Conservation (phyloP, 2,888 invertebrate genomes). For the Cephus rjabovi region DNA sequence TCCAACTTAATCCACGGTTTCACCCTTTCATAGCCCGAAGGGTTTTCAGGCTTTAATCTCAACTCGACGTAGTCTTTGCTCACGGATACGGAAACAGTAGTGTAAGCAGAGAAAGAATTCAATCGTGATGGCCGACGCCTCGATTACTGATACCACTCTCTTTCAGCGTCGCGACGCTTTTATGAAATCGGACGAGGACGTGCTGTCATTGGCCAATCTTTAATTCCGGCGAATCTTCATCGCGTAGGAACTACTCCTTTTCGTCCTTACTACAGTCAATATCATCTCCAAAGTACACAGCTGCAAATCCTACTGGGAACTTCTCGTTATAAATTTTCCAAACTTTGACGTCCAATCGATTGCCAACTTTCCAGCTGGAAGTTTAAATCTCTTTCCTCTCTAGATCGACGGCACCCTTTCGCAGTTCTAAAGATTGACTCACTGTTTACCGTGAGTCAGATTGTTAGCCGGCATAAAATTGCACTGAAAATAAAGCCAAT, state of each 20-base stretch:
- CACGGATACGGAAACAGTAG: neutral
- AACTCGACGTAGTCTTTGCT: neutral
- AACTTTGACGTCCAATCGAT: slow-evolving; percentile 54
- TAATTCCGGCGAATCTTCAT: neutral
- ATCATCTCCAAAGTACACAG: slow-evolving; percentile 57
- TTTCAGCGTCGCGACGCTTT: neutral
- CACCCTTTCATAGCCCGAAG: neutral
- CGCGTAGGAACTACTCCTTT: neutral
- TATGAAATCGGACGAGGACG: neutral
- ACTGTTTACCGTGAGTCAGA: neutral
- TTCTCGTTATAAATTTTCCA: slow-evolving; percentile 37
- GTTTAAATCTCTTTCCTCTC: slow-evolving; percentile 57
- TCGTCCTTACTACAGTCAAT: slow-evolving; percentile 45
- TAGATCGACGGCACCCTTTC: slow-evolving; percentile 49
- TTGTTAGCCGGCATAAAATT: neutral
- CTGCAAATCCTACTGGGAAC: slow-evolving; percentile 40
- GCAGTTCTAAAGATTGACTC: neutral
- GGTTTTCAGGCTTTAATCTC: neutral
- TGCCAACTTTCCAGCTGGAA: slow-evolving; percentile 38
- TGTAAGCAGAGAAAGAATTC: neutral
- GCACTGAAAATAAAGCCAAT: neutral
- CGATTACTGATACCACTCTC: neutral
- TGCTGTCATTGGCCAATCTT: neutral
- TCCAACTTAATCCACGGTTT: neutral
- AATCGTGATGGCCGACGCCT: neutral